Evolutionary conservation across 2,888 invertebrate genomes (phyloP), one percentile per base, ranked within the genome.

Genomic region (Acrobasis consociella): DNA sequence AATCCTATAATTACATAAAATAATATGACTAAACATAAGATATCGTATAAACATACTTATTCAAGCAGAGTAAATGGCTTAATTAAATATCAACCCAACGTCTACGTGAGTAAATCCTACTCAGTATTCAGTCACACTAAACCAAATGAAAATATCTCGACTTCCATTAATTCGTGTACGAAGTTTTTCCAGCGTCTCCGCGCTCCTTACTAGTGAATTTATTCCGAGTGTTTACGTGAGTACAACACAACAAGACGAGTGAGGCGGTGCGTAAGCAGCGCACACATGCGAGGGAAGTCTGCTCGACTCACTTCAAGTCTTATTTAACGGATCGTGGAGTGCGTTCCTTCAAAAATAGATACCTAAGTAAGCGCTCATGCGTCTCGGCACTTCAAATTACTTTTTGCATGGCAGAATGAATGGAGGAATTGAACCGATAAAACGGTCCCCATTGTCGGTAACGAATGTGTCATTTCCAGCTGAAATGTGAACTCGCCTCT

Each of bases 401-500:
- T 86, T 89, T 86, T 86, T 89, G 85, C 85, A 86, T 85, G 83
- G 85, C 78, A 77, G 83, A 83, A 80, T 89, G 88, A 89, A 86
- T 86, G 84, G 81, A 80, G 76, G 86, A 87, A 88, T 83, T 85
- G 89, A 86, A 87, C 85, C 87, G 88, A 83, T 82, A 84, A 88
- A 87, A 86, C 80, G 82, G 80, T 76, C 74, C 74, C 82, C 80
- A 84, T 83, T 85, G 83, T 82, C 79, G 81, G 81, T 86, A 86
- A 88, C 85, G 87, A 85, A 86, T 87, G 83, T 88, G 88, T 88
- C 87, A 86, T 82, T 85, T 86, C 79, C 87, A 87, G 85, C 77
- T 73, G 82, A 81, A 81, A 86, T 83, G 82, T 81, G 82, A 82
- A 71, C 79, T 71, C 76, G 78, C 74, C 74, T 81, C 79, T 80